Evolutionary conservation across 2,888 invertebrate genomes (phyloP).

Genomic region (Graphium colonna): DNA sequence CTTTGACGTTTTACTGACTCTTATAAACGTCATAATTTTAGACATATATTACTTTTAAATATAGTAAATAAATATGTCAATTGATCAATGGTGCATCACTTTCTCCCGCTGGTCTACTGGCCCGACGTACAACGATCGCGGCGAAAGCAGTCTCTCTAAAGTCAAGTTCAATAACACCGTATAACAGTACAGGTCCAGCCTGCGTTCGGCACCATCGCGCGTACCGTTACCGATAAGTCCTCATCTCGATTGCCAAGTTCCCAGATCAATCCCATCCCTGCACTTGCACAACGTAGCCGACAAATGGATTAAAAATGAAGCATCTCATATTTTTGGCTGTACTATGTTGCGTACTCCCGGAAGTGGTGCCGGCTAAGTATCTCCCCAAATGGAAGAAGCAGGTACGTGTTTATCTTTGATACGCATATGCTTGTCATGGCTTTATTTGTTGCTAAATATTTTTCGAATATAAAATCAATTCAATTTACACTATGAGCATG

Average conservation of each 20-base stretch:
- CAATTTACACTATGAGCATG: too few relatives aligned
- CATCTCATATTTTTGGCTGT: conserved; percentile 39
- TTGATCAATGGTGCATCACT: too few relatives aligned
- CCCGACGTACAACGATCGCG: conserved; percentile 50
- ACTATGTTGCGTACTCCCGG: conserved; percentile 47
- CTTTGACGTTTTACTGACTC: too few relatives aligned
- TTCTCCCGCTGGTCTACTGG: conserved; percentile 40
- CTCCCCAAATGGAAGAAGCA: conserved; percentile 91
- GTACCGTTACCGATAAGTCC: conserved; percentile 29
- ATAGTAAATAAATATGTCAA: too few relatives aligned
- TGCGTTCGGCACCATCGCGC: conserved; percentile 37
- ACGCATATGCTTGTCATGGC: conserved; percentile 3
- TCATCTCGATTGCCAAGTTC: not conserved
- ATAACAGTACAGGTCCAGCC: conserved; percentile 55
- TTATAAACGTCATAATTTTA: too few relatives aligned
- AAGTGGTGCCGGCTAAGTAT: conserved; percentile 75
- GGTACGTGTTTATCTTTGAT: too few relatives aligned
- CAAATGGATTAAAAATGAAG: conserved; percentile 40
- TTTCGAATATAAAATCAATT: too few relatives aligned
- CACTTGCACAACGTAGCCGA: not conserved
- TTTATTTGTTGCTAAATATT: conserved; percentile 17
- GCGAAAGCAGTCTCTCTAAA: conserved; percentile 64
- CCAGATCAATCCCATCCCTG: not conserved
- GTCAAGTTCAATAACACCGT: conserved; percentile 73
- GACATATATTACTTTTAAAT: too few relatives aligned